Percentiles rank a stretch among this genome's conserved stretches.
These are phyloP conservation scores for Dicrurus megarhynchus DNA, from an alignment of 2,113 vertebrate genomes.

Conservation along the genomic window DNA sequence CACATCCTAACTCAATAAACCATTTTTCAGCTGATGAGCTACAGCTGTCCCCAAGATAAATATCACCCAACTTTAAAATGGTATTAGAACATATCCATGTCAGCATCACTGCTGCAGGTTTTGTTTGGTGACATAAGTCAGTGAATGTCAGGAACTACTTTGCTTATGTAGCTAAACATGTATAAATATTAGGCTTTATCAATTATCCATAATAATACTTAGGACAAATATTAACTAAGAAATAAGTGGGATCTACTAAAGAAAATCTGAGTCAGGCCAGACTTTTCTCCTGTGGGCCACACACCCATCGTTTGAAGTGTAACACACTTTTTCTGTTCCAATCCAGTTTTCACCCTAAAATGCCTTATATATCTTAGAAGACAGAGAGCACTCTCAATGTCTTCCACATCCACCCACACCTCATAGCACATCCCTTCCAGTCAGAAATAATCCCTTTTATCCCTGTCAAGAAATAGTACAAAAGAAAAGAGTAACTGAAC, in stretches of 20 bases:
- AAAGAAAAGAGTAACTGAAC: background rate
- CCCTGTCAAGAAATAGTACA: background rate
- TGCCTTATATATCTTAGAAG: background rate
- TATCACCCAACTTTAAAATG: background rate
- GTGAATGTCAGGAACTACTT: background rate
- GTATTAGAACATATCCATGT: background rate
- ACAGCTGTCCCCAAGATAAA: conserved; percentile 23
- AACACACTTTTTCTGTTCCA: background rate
- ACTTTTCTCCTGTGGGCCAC: background rate
- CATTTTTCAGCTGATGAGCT: background rate
- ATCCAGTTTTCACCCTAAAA: background rate
- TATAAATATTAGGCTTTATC: background rate
- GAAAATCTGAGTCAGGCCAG: background rate
- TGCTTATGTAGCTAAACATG: background rate
- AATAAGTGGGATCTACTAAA: background rate
- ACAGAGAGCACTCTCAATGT: background rate
- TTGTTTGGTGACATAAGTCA: background rate
- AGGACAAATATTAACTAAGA: background rate
- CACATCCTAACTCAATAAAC: conserved; percentile 38
- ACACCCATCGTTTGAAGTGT: background rate
- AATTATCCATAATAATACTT: background rate
- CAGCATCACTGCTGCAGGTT: background rate
- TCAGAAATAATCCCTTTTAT: background rate
- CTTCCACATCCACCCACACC: background rate
- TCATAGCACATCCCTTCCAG: background rate